phyloP scores from a whole-genome alignment of 2,888 invertebrate species.

The Aporophyla nigra region DNA sequence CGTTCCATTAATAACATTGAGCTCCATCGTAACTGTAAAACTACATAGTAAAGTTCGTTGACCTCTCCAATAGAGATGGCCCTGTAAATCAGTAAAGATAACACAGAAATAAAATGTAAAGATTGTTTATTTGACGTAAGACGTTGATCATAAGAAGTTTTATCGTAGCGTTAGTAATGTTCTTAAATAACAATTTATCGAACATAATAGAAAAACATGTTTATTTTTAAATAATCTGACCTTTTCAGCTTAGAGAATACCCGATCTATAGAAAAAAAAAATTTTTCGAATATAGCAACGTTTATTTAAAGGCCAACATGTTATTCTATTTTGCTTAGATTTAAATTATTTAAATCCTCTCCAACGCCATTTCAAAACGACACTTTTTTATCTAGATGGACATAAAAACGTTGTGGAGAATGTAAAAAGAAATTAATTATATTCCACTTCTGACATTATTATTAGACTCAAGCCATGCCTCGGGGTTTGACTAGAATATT shows the following conservation, averaged over 20 bases:
- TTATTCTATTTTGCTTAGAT: slow-evolving; percentile 3
- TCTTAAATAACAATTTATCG: background rate
- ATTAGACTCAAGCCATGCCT: slow-evolving; percentile 2
- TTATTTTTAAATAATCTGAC: slow-evolving; percentile 19
- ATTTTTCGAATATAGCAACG: background rate
- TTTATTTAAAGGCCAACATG: slow-evolving; percentile 9
- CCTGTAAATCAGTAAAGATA: slow-evolving; percentile 12
- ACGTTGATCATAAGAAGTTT: slow-evolving; percentile 3
- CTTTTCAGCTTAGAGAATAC: slow-evolving; percentile 8
- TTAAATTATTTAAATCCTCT: slow-evolving; percentile 15
- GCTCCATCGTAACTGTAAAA: background rate
- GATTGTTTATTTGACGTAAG: slow-evolving; percentile 7
- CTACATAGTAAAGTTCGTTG: slow-evolving; percentile 27
- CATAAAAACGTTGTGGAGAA: background rate
- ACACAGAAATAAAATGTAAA: background rate
- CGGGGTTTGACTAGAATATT: slow-evolving; percentile 38
- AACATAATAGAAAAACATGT: slow-evolving; percentile 23
- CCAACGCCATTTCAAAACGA: background rate
- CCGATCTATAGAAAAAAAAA: background rate
- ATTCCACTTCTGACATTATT: slow-evolving; percentile 20
- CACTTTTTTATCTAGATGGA: background rate
- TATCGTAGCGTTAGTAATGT: slow-evolving; percentile 1
- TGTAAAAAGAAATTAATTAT: background rate
- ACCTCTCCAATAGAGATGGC: slow-evolving; percentile 13
- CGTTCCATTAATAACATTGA: slow-evolving; percentile 13